Evolutionary conservation across 2,113 vertebrate genomes (phyloP), one percentile per base, ranked within the genome.

Genomic region (Thalassoma bifasciatum): DNA sequence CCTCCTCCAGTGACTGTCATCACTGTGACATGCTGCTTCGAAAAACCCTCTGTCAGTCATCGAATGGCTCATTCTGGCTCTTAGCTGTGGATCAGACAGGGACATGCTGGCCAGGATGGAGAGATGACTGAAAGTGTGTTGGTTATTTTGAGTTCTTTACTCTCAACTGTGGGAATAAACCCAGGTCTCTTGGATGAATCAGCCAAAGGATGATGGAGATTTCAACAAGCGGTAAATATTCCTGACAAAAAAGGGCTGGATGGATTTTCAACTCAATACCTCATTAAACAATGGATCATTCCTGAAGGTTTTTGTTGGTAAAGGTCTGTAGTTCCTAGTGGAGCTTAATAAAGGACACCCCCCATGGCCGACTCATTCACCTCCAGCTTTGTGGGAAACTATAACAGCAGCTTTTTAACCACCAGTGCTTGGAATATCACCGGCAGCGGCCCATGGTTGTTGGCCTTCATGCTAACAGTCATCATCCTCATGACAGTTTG

Each of bases 401-500:
- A 79, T 75, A 91, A 91, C 71, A 68, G 83, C 85, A 91, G 84
- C 82, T 79, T 62, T 44, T 62, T 83, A 40, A 30, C 52, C 65
- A 56, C 75, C 30, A 69, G 74, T 1, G 62, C 79, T 36, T 94
- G 93, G 93, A 91, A 92, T 0, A 81, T 79, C 51, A 94, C 93
- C 8, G 96, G 94, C 79, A 94, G 93, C 37, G 98, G 96, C 86
- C 92, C 94, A 3, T 94, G 93, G 94, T 52, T 94, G 46, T 72
- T 95, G 63, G 95, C 96, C 0, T 93, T 94, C 5, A 95, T 95
- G 79, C 92, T 99, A 78, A 96, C 94, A 8, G 88, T 95, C 80
- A 96, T 99, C 91, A 96, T 98, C 88, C 85, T 95, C 14, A 86
- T 98, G 92, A 98, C 98, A 0, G 66, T 94, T 0, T 93, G 86